Evolutionary conservation across 2,113 vertebrate genomes (phyloP).

Genomic region (Xenopus tropicalis): DNA sequence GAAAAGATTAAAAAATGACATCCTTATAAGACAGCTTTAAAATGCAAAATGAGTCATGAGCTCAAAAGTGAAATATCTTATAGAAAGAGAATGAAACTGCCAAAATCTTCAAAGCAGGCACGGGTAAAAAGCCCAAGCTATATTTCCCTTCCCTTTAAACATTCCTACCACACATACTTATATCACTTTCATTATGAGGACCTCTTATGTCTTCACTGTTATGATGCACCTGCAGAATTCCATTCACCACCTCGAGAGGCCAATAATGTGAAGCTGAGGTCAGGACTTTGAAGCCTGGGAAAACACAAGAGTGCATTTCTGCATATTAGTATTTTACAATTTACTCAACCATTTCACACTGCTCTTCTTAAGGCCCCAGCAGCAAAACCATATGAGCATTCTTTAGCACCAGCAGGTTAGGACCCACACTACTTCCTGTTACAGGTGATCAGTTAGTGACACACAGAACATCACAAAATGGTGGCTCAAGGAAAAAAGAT

Average conservation of each 20-base stretch:
- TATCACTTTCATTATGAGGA: conserved; percentile 63
- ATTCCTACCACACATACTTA: conserved; percentile 59
- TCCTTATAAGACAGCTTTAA: conserved; percentile 20
- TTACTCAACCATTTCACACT: too few relatives aligned
- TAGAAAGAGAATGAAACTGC: neutral
- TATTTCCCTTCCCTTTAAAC: neutral
- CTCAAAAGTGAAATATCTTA: neutral
- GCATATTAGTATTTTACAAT: too few relatives aligned
- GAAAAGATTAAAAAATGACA: neutral
- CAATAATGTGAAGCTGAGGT: conserved; percentile 90
- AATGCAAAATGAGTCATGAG: neutral
- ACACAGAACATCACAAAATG: too few relatives aligned
- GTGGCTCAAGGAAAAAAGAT: too few relatives aligned
- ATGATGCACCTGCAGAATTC: conserved; percentile 81
- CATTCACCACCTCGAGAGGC: conserved; percentile 85
- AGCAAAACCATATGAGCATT: too few relatives aligned
- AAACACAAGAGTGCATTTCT: conserved; percentile 13
- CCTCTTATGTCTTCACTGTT: conserved; percentile 75
- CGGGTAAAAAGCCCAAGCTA: neutral
- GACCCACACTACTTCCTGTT: too few relatives aligned
- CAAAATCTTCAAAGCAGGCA: neutral
- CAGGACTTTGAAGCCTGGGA: conserved; percentile 81
- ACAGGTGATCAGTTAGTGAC: too few relatives aligned
- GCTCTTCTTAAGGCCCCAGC: too few relatives aligned
- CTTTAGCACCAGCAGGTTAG: too few relatives aligned